A percentile compares a stretch with the other conserved stretches of the same genome.
Evolutionary conservation across 1,140 invertebrate species (phyloP).

Genomic region (Drosophila kohkoa): DNA sequence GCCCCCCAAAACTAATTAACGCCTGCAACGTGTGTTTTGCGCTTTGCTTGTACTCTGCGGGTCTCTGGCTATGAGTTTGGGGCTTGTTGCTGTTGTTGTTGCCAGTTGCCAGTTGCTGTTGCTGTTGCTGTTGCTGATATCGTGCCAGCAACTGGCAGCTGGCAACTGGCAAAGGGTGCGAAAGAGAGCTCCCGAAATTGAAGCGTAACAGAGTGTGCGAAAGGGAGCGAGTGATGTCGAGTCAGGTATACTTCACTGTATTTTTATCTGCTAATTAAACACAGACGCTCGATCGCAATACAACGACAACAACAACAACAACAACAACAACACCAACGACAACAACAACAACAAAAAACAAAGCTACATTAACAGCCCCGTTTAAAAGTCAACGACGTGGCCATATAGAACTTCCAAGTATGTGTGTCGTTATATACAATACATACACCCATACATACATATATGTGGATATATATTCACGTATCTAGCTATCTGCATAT

Average conservation of each 20-base stretch:
- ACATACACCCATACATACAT: constrained; percentile 6
- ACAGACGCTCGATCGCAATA: constrained; percentile 76
- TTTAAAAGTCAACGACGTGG: constrained; percentile 78
- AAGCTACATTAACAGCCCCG: constrained; percentile 59
- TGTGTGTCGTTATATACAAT: constrained; percentile 12
- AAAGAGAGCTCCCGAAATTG: constrained; percentile 10
- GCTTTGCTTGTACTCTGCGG: constrained; percentile 24
- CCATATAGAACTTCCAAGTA: constrained; percentile 54
- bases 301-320: constrained; percentile 31
- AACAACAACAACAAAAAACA: constrained; percentile 24
- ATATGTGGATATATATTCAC: constrained; percentile 27
- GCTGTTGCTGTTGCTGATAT: constrained; percentile 30
- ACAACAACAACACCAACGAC: constrained; percentile 15
- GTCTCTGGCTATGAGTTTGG: constrained; percentile 24
- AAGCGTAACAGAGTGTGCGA: constrained; percentile 11
- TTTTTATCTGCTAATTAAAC: constrained; percentile 84
- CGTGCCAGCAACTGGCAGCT: constrained; percentile 14
- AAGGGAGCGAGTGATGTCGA: constrained; percentile 8
- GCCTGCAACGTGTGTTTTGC: constrained; percentile 71
- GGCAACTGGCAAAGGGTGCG: background rate
- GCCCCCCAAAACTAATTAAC: constrained; percentile 82
- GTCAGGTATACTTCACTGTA: constrained; percentile 66
- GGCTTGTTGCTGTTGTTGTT: constrained; percentile 23
- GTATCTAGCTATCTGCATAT: constrained; percentile 19
- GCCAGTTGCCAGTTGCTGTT: background rate